Evolutionary conservation across 2,888 invertebrate genomes (phyloP).

Genomic region (Endotricha flammealis): DNA sequence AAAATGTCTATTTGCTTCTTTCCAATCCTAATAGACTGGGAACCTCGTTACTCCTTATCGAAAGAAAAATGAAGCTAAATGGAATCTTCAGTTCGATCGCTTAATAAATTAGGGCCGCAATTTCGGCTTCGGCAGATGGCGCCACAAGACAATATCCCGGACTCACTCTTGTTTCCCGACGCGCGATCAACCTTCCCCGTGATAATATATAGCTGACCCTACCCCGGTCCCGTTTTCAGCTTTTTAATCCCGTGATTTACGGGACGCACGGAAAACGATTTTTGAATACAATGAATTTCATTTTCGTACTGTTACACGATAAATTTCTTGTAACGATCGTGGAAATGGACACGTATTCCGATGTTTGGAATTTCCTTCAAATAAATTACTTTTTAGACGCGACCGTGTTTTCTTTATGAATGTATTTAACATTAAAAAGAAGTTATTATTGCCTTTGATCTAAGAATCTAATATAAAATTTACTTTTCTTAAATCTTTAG

Average conservation of each 20-base stretch:
- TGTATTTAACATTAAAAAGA: too few relatives aligned
- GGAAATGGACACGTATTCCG: background rate
- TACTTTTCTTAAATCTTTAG: too few relatives aligned
- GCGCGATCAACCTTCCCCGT: slow-evolving; percentile 32
- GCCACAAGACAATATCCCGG: slow-evolving; percentile 31
- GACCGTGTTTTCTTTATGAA: background rate
- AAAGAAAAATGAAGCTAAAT: slow-evolving; percentile 6
- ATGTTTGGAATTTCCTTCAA: slow-evolving; percentile 2
- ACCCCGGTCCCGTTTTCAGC: slow-evolving; percentile 39
- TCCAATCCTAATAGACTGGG: background rate
- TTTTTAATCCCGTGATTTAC: slow-evolving; percentile 57
- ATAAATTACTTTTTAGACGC: slow-evolving; percentile 4
- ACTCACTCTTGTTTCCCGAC: slow-evolving; percentile 34
- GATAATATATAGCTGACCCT: slow-evolving; percentile 49
- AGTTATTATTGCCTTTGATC: too few relatives aligned
- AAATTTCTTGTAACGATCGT: slow-evolving; percentile 21
- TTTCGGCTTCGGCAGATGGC: slow-evolving; percentile 29
- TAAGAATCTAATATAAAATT: too few relatives aligned
- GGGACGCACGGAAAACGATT: slow-evolving; percentile 35
- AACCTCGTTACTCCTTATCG: background rate
- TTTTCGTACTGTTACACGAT: slow-evolving; percentile 26
- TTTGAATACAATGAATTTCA: slow-evolving; percentile 43
- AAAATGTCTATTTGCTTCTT: too few relatives aligned
- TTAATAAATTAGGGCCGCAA: slow-evolving; percentile 16
- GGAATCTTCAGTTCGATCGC: slow-evolving; percentile 16